These are phyloP conservation scores for Paracentrotus lividus DNA, from an alignment of 53 echinoderm and acorn worm genomes.

Conservation along the genomic window DNA sequence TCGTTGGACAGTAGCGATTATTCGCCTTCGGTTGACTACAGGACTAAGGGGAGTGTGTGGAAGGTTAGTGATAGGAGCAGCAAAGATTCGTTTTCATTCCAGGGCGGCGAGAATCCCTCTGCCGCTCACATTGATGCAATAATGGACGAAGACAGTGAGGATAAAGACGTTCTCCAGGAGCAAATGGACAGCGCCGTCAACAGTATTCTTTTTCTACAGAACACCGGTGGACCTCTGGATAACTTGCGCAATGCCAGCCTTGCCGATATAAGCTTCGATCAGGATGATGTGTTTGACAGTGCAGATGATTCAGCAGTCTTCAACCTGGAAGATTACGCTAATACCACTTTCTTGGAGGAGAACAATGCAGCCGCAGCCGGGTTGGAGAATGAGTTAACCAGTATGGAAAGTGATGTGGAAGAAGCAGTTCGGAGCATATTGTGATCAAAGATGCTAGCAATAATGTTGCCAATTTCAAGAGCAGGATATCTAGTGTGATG, in stretches of 20 bases:
- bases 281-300: conserved; percentile 58
- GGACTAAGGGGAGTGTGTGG: conserved; percentile 60
- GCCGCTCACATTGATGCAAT: neutral
- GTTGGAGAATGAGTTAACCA: conserved; percentile 15
- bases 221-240: neutral
- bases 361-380: conserved; percentile 38
- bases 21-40: conserved; percentile 29
- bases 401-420: conserved; percentile 37
- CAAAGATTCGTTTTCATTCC: neutral
- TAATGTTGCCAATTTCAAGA: conserved; percentile 7
- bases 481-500: neutral
- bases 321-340: conserved; percentile 61
- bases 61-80: neutral
- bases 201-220: conserved; percentile 90
- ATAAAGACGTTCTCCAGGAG: conserved; percentile 74
- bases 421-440: conserved; percentile 9
- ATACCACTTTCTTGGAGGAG: conserved; percentile 41
- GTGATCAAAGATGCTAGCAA: conserved; percentile 21
- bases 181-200: conserved; percentile 96
- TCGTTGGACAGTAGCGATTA: conserved; percentile 16
- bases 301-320: conserved; percentile 52
- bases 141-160: neutral
- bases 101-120: neutral
- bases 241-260: conserved; percentile 28
- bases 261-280: conserved; percentile 64